These are phyloP conservation scores for Catocala sponsa DNA, from an alignment of 2,888 invertebrate genomes.

Conservation along the genomic window DNA sequence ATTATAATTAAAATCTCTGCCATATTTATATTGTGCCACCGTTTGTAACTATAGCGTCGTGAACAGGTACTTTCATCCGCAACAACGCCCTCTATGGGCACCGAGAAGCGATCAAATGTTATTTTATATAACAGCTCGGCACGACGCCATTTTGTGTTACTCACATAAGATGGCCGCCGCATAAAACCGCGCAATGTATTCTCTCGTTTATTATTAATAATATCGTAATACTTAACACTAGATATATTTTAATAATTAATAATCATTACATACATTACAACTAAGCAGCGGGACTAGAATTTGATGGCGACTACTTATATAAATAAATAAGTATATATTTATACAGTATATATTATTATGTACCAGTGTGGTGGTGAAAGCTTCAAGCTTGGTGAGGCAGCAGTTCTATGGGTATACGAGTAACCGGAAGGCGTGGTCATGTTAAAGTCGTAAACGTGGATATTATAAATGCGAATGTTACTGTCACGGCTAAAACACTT, in stretches of 20 bases:
- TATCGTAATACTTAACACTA: slow-evolving; percentile 74
- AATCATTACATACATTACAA: slow-evolving; percentile 73
- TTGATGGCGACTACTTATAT: slow-evolving; percentile 80
- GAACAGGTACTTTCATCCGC: not conserved
- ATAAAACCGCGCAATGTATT: slow-evolving; percentile 54
- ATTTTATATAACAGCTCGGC: slow-evolving; percentile 20
- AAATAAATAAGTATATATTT: slow-evolving; percentile 59
- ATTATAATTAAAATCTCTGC: too few relatives aligned
- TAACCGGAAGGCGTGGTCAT: too few relatives aligned
- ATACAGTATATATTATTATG: slow-evolving; percentile 11
- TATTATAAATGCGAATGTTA: too few relatives aligned
- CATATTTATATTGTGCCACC: too few relatives aligned
- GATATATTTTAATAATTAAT: slow-evolving; percentile 65
- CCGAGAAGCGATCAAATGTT: slow-evolving; percentile 25
- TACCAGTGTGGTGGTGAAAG: slow-evolving; percentile 7
- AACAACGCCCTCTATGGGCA: slow-evolving; percentile 6
- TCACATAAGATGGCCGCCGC: slow-evolving; percentile 40
- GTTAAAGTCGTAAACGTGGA: too few relatives aligned
- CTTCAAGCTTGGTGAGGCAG: not conserved
- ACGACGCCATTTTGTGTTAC: slow-evolving; percentile 41
- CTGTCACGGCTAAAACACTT: too few relatives aligned
- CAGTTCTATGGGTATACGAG: too few relatives aligned
- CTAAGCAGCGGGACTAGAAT: slow-evolving; percentile 84
- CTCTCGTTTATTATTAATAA: slow-evolving; percentile 51
- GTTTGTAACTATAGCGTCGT: too few relatives aligned